Evolutionary conservation across 2,888 invertebrate genomes (phyloP).

Genomic region (Sminthurinus aureus): DNA sequence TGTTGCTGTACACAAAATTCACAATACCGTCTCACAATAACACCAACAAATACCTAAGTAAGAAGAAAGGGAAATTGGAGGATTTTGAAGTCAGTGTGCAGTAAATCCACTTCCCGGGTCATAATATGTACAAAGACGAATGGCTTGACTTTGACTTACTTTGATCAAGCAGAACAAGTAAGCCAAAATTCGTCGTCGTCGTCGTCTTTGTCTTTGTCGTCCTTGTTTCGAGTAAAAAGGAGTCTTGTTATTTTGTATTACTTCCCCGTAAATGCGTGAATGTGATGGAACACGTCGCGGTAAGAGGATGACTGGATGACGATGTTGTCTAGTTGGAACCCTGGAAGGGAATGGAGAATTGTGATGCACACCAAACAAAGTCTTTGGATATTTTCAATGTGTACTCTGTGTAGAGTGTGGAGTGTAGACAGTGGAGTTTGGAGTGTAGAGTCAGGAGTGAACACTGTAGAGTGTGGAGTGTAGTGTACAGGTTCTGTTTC

Average conservation of each 20-base stretch:
- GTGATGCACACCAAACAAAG: slow-evolving; percentile 45
- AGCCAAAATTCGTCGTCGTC: background rate
- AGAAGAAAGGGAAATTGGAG: background rate
- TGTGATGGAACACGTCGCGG: slow-evolving; percentile 28
- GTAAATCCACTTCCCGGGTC: background rate
- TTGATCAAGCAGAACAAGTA: too few species aligned
- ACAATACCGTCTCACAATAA: too few species aligned
- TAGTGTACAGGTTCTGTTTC: background rate
- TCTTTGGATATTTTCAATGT: too few species aligned
- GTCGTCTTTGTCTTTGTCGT: background rate
- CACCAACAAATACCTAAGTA: background rate
- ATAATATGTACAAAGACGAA: background rate
- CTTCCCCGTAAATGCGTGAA: slow-evolving; percentile 36
- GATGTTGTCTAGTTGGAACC: slow-evolving; percentile 25
- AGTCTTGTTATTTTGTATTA: background rate
- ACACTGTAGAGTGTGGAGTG: background rate
- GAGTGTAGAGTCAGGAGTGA: background rate
- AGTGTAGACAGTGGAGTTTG: background rate
- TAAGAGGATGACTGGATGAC: slow-evolving; percentile 3
- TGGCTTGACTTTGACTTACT: too few species aligned
- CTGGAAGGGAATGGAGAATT: slow-evolving; percentile 57
- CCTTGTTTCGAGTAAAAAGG: background rate
- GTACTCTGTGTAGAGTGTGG: background rate
- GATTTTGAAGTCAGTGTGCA: background rate
- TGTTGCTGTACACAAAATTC: background rate